These are phyloP conservation scores for Dromas ardeola DNA, from an alignment of 2,113 vertebrate genomes.

Conservation along the genomic window DNA sequence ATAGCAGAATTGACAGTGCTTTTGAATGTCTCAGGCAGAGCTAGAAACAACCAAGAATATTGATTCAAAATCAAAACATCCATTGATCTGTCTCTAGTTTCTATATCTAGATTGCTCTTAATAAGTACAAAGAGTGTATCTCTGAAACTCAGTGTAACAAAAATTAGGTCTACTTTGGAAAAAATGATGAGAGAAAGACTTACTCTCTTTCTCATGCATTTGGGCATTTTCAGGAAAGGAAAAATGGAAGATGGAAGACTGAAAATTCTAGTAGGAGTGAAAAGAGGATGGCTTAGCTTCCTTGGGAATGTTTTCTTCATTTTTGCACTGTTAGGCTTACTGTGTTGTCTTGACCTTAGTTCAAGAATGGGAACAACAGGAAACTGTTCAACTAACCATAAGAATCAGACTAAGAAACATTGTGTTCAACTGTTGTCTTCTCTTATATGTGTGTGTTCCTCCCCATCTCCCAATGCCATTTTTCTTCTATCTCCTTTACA, in stretches of 20 bases:
- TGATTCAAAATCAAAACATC: not conserved
- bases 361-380: not conserved
- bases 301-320: not conserved
- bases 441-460: not conserved
- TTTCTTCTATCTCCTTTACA: not conserved
- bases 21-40: not conserved
- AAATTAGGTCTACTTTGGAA: not conserved
- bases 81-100: not conserved
- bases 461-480: not conserved
- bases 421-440: not conserved
- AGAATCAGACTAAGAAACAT: not conserved
- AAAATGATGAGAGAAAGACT: not conserved
- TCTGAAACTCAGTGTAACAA: not conserved
- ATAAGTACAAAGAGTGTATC: not conserved
- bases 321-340: not conserved
- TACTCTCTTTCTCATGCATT: not conserved
- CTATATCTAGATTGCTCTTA: not conserved
- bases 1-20: not conserved
- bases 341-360: not conserved
- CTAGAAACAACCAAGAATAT: not conserved
- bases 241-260: not conserved
- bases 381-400: not conserved
- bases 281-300: not conserved
- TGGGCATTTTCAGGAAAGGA: not conserved
- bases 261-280: not conserved